A percentile compares a stretch with the other conserved stretches of the same genome.
Evolutionary conservation across 2,797 vertebrate species (phyloP).

Genomic region (Molossus alvarezi): DNA sequence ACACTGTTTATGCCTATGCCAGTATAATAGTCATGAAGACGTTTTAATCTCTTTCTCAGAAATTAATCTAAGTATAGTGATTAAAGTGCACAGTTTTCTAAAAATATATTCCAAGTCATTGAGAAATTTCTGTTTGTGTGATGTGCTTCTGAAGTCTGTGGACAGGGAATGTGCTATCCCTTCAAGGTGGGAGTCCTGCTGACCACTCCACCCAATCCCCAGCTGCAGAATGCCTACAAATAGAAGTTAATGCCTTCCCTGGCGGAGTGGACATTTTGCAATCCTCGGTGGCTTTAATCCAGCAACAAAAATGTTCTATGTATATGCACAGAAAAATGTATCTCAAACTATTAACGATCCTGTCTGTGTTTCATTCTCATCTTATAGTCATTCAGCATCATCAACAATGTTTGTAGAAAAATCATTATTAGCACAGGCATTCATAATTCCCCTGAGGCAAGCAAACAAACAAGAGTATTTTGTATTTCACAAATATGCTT

Average conservation of each 20-base stretch:
- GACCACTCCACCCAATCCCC: not conserved
- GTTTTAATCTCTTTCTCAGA: not conserved
- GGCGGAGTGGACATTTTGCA: not conserved
- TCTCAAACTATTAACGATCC: conserved; percentile 41
- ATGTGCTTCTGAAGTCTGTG: not conserved
- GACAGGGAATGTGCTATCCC: not conserved
- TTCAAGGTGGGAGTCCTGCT: not conserved
- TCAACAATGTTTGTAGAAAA: not conserved
- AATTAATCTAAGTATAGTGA: conserved; percentile 14
- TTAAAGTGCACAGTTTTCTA: conserved; percentile 19
- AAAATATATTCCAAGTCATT: not conserved
- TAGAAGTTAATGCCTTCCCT: conserved; percentile 1
- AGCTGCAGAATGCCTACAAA: not conserved
- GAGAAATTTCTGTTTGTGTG: not conserved
- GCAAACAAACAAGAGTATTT: not conserved
- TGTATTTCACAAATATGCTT: not conserved
- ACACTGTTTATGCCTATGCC: not conserved
- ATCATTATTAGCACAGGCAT: not conserved
- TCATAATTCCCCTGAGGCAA: not conserved
- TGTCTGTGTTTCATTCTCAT: not conserved
- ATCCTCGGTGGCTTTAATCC: not conserved
- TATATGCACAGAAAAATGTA: not conserved
- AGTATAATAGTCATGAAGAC: not conserved
- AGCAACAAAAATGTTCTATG: not conserved
- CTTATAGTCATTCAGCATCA: not conserved